A percentile compares a stretch with the other conserved stretches of the same genome.
Conservation (phyloP, 30 jellyfish, hydroid and myxozoan genomes). For the Chrysaora quinquecirrha region DNA sequence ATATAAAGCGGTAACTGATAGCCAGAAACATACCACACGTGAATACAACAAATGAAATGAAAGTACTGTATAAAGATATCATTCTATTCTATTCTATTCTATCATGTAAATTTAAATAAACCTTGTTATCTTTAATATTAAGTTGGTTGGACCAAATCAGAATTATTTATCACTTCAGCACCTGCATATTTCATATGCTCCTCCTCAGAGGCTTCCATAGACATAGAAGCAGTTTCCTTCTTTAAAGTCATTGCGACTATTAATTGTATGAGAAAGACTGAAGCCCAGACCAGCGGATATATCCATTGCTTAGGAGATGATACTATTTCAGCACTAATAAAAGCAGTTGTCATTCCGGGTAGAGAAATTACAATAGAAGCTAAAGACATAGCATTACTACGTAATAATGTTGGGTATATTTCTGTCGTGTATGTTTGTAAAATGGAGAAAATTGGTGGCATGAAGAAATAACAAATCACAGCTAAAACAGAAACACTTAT, state of each 20-base stretch:
- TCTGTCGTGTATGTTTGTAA: constrained; percentile 66
- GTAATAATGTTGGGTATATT: constrained; percentile 61
- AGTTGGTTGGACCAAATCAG: background rate
- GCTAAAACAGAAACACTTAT: constrained; percentile 43
- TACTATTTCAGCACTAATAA: constrained; percentile 51
- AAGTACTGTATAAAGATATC: too few relatives aligned
- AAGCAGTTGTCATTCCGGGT: constrained; percentile 72
- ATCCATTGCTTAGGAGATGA: constrained; percentile 43
- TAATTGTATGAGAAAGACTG: constrained; percentile 40
- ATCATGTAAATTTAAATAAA: too few relatives aligned
- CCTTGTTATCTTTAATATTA: too few relatives aligned
- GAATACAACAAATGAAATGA: too few relatives aligned
- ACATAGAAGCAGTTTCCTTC: constrained; percentile 37
- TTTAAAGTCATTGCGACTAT: constrained; percentile 31
- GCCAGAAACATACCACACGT: too few relatives aligned
- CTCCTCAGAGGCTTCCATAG: constrained; percentile 19
- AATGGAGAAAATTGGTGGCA: constrained; percentile 61
- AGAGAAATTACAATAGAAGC: constrained; percentile 26
- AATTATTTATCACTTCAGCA: background rate
- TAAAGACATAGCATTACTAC: constrained; percentile 62
- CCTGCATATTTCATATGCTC: background rate
- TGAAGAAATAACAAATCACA: constrained; percentile 61
- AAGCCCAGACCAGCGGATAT: constrained; percentile 70
- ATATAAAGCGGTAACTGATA: background rate
- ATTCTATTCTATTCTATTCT: too few relatives aligned